A percentile compares a stretch with the other conserved stretches of the same genome.
These are phyloP conservation scores for Thecophora atra DNA, from an alignment of 2,888 invertebrate species.

Conservation along the genomic window DNA sequence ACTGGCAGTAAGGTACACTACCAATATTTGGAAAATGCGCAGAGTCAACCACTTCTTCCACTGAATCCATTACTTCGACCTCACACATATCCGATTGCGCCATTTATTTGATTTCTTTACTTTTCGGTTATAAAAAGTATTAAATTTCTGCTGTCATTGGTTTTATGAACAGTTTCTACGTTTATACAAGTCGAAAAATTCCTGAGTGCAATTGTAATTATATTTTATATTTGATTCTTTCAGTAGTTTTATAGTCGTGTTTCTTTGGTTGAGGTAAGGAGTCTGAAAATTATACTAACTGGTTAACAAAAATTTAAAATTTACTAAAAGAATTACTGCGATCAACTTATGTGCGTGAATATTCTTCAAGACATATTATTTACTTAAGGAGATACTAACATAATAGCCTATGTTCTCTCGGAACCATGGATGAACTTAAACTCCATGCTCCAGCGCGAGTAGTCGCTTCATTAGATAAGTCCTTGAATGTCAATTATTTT, in stretches of 20 bases:
- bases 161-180: background rate
- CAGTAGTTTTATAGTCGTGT: constrained; percentile 10
- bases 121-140: constrained; percentile 4
- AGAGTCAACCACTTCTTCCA: constrained; percentile 39
- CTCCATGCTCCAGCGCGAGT: no score
- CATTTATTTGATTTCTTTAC: constrained; percentile 34
- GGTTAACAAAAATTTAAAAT: background rate
- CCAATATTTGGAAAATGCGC: constrained; percentile 41
- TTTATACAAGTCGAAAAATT: constrained; percentile 28
- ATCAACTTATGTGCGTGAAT: background rate
- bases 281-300: constrained; percentile 9
- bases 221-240: constrained; percentile 9
- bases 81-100: constrained; percentile 45
- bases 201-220: constrained; percentile 26
- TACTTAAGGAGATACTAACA: background rate
- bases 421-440: no score
- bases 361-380: background rate
- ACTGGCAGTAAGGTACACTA: constrained; percentile 54
- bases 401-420: background rate
- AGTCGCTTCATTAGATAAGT: no score
- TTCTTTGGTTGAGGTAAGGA: constrained; percentile 33
- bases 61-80: constrained; percentile 41
- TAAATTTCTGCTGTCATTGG: background rate
- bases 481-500: no score
- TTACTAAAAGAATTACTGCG: background rate